Evolutionary conservation across 2,888 invertebrate genomes (phyloP).

Genomic region (Tetramorium bicarinatum): DNA sequence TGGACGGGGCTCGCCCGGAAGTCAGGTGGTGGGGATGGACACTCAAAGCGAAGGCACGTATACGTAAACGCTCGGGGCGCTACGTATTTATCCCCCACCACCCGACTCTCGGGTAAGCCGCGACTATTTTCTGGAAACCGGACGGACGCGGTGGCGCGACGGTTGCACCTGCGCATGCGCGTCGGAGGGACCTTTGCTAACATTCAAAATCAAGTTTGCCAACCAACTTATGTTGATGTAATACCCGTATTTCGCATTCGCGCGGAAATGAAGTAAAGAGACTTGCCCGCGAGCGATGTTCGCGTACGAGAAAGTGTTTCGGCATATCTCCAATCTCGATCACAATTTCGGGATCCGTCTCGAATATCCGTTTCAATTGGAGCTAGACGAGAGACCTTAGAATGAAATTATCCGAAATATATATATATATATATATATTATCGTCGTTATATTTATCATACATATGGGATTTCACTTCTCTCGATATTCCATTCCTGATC

Average conservation of each 20-base stretch:
- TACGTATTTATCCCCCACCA: too few relatives aligned
- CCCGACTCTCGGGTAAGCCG: too few relatives aligned
- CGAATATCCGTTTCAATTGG: background rate
- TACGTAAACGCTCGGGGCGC: too few relatives aligned
- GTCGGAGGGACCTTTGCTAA: background rate
- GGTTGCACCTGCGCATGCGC: background rate
- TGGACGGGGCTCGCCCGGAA: too few relatives aligned
- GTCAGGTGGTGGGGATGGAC: too few relatives aligned
- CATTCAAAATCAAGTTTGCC: background rate
- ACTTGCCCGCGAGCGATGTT: background rate
- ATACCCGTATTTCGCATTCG: background rate
- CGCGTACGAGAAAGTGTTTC: background rate
- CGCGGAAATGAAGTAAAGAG: background rate
- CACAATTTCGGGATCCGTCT: background rate
- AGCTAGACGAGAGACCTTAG: background rate
- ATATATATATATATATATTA: background rate
- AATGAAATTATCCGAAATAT: constrained; percentile 58
- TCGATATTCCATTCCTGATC: background rate
- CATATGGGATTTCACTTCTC: constrained; percentile 37
- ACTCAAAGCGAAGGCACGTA: too few relatives aligned
- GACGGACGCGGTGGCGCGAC: background rate
- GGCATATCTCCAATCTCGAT: background rate
- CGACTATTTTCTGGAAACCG: too few relatives aligned
- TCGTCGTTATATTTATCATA: background rate
- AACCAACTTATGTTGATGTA: background rate